Percentiles rank a stretch among this genome's conserved stretches.
Conservation (phyloP, 1,140 invertebrate genomes). For the Drosophila insularis region DNA sequence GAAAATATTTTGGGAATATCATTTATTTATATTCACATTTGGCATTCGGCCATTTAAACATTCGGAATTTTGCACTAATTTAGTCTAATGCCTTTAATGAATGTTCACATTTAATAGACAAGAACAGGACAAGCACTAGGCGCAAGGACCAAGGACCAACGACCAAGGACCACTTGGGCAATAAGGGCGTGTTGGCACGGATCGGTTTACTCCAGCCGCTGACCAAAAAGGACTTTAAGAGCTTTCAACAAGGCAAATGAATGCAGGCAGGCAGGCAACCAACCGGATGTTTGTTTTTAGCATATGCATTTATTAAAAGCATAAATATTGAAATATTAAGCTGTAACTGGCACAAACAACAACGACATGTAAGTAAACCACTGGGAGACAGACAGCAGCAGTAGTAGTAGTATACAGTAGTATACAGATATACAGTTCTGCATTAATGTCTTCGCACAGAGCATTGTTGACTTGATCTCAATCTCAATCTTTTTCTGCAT, state of each 20-base stretch:
- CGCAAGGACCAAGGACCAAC: neutral
- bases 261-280: neutral
- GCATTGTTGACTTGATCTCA: no score
- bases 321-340: conserved; percentile 82
- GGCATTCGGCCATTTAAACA: neutral
- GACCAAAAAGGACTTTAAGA: neutral
- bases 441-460: neutral
- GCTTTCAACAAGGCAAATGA: neutral
- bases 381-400: neutral
- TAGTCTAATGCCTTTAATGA: neutral
- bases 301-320: conserved; percentile 80
- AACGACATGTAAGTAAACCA: conserved; percentile 49
- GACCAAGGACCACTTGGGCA: neutral
- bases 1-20: neutral
- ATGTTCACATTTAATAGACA: conserved; percentile 1
- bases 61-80: neutral
- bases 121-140: neutral
- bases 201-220: neutral
- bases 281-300: conserved; percentile 69
- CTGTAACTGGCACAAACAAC: conserved; percentile 74
- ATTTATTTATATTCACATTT: conserved; percentile 2
- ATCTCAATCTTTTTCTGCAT: no score
- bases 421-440: neutral
- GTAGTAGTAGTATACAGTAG: no score
- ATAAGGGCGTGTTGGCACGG: neutral